A percentile compares a stretch with the other conserved stretches of the same genome.
These are phyloP conservation scores for Sipha maydis DNA, from an alignment of 2,888 invertebrate genomes.

Conservation along the genomic window DNA sequence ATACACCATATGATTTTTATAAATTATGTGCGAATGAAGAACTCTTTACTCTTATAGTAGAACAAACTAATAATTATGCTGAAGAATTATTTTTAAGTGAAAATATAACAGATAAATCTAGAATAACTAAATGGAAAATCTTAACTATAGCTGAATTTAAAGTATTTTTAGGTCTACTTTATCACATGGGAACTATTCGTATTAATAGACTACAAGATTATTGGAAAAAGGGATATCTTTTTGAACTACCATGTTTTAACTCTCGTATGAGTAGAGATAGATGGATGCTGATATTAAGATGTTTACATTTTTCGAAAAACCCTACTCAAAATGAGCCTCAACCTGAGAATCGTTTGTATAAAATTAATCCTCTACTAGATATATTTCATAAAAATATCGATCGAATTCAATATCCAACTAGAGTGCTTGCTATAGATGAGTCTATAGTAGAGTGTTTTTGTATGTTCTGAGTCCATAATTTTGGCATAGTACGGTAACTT, in stretches of 20 bases:
- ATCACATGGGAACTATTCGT: slow-evolving; percentile 38
- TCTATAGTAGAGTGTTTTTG: too few relatives aligned
- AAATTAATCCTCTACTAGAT: slow-evolving; percentile 29
- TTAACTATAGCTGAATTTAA: neutral
- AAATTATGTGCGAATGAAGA: slow-evolving; percentile 6
- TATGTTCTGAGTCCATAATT: too few relatives aligned
- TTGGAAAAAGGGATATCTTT: slow-evolving; percentile 21
- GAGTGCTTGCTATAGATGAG: slow-evolving; percentile 16
- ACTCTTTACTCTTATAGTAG: slow-evolving; percentile 27
- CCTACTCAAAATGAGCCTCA: slow-evolving; percentile 10
- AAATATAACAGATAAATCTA: slow-evolving; percentile 4
- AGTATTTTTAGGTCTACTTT: slow-evolving; percentile 32
- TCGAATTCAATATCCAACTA: slow-evolving; percentile 31
- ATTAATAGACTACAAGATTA: slow-evolving; percentile 22
- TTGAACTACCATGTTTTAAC: too few relatives aligned
- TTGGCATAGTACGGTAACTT: too few relatives aligned
- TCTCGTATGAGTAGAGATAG: slow-evolving; percentile 28
- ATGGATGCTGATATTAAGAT: neutral
- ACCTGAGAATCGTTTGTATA: slow-evolving; percentile 12
- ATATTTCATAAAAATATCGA: slow-evolving; percentile 30
- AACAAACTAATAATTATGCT: slow-evolving; percentile 34
- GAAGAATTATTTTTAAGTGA: slow-evolving; percentile 16
- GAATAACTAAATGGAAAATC: slow-evolving; percentile 11
- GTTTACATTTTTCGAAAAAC: slow-evolving; percentile 20
- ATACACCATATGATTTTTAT: slow-evolving; percentile 15